Percentiles rank a stretch among this genome's conserved stretches.
These are phyloP conservation scores for Drosophila pachea DNA, from an alignment of 1,140 invertebrate genomes.

Conservation along the genomic window DNA sequence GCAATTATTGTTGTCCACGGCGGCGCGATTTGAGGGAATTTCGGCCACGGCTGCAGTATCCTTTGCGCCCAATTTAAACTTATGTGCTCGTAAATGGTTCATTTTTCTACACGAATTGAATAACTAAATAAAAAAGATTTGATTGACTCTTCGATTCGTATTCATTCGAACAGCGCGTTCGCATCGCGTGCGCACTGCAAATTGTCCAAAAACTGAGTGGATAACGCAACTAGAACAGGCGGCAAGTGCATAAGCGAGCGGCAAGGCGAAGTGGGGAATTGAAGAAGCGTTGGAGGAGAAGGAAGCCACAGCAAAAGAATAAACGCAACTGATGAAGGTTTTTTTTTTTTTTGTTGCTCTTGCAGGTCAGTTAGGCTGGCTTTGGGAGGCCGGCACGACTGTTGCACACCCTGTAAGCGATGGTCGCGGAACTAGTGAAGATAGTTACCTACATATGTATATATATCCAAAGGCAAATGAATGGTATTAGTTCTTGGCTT, in stretches of 20 bases:
- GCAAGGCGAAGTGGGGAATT: conserved; percentile 11
- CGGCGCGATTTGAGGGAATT: conserved; percentile 29
- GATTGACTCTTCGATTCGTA: conserved; percentile 6
- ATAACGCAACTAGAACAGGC: conserved; percentile 25
- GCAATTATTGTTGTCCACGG: conserved; percentile 28
- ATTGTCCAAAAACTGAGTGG: conserved; percentile 35
- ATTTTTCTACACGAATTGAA: conserved; percentile 38
- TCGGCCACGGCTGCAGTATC: conserved; percentile 50
- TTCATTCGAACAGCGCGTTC: conserved; percentile 1
- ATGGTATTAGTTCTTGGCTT: not conserved
- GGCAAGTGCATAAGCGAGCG: conserved; percentile 27
- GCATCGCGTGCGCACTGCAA: conserved; percentile 38
- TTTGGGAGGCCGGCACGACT: not conserved
- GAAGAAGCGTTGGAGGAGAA: conserved; percentile 22
- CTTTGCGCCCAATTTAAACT: conserved; percentile 69
- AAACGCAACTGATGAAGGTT: conserved; percentile 28
- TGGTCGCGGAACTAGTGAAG: not conserved
- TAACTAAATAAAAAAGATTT: too few species aligned
- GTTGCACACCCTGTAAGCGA: conserved; percentile 8
- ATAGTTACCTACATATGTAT: not conserved
- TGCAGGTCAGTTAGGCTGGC: not conserved
- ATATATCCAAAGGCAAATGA: not conserved
- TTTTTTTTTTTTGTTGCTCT: not conserved
- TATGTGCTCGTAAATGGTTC: conserved; percentile 75
- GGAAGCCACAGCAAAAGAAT: conserved; percentile 43